Conservation (phyloP, 2,113 vertebrate genomes). For the Platysternon megacephalum region DNA sequence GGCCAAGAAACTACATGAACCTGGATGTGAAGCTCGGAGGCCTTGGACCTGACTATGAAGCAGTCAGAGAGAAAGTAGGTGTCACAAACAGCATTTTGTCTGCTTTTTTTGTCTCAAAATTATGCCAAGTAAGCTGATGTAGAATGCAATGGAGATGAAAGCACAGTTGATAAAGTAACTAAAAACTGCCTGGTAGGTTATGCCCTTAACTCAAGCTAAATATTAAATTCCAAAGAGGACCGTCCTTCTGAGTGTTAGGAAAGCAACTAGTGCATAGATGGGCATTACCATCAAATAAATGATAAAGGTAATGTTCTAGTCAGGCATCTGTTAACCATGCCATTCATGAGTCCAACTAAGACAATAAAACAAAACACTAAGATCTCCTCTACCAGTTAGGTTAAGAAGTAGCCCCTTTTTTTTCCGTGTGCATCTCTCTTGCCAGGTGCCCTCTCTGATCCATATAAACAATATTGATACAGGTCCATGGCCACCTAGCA, state of each 20-base stretch:
- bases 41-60: slow-evolving; percentile 85
- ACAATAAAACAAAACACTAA: background rate
- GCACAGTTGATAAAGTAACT: background rate
- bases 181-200: fast-evolving
- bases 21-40: slow-evolving; percentile 83
- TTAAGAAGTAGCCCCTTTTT: background rate
- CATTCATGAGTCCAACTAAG: background rate
- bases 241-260: background rate
- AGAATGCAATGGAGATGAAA: background rate
- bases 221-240: background rate
- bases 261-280: background rate
- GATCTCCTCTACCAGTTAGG: background rate
- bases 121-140: background rate
- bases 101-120: background rate
- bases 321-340: background rate
- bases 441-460: background rate
- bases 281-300: background rate
- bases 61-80: slow-evolving; percentile 85
- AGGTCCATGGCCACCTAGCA: background rate
- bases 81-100: background rate
- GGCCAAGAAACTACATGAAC: slow-evolving; percentile 79
- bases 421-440: background rate
- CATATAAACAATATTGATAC: background rate
- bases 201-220: background rate
- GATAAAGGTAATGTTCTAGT: background rate